phyloP scores from a whole-genome alignment of 2,797 vertebrate species.

The Mormyrops attenuatus region DNA sequence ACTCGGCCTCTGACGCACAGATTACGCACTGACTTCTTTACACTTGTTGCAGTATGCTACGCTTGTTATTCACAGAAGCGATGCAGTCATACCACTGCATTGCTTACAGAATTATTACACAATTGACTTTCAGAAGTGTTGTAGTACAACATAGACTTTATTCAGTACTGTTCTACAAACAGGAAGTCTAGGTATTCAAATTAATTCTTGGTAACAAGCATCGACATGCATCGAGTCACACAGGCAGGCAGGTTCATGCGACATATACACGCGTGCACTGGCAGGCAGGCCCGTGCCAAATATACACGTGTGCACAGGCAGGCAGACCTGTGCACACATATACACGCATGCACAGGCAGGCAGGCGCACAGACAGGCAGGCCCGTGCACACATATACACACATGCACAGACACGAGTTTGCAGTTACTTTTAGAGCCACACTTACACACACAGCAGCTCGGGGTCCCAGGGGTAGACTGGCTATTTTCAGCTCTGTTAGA shows the following conservation, averaged over 20 bases:
- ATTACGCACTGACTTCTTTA: not conserved
- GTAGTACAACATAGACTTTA: not conserved
- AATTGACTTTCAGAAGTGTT: not conserved
- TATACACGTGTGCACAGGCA: no score
- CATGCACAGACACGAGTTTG: not conserved
- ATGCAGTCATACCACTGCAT: not conserved
- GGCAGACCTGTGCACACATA: not conserved
- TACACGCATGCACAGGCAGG: no score
- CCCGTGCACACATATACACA: not conserved
- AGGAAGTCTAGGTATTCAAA: not conserved
- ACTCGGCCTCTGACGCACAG: not conserved
- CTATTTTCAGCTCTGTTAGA: conserved; percentile 3
- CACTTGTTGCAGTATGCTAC: not conserved
- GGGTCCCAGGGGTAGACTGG: not conserved
- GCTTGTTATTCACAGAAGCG: not conserved
- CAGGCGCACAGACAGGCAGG: no score
- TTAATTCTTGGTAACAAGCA: not conserved
- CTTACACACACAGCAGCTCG: not conserved
- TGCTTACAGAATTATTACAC: not conserved
- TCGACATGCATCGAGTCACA: not conserved
- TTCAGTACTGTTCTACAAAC: not conserved
- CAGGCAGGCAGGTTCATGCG: not conserved
- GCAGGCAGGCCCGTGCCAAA: no score
- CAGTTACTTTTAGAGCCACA: conserved; percentile 8
- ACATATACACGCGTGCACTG: not conserved